A percentile compares a stretch with the other conserved stretches of the same genome.
Conservation (phyloP, 2,888 invertebrate species). For the Petrolisthes manimaculis region DNA sequence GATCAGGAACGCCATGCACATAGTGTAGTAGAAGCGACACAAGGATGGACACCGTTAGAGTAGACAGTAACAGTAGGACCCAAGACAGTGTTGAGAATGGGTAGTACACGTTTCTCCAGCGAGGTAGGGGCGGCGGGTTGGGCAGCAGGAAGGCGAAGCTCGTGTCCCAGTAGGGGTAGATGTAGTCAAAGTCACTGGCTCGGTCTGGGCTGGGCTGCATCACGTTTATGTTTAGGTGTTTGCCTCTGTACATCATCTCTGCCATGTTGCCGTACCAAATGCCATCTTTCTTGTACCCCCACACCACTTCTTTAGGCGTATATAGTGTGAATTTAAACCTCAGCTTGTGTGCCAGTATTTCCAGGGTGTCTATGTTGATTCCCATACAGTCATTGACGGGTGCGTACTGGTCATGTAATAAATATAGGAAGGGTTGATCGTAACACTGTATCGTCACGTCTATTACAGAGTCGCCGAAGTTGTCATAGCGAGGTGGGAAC, state of each 20-base stretch:
- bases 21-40: background rate
- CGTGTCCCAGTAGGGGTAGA: conserved; percentile 32
- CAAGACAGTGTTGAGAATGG: conserved; percentile 39
- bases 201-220: conserved; percentile 18
- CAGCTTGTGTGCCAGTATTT: conserved; percentile 35
- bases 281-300: conserved; percentile 43
- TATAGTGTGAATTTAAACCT: conserved; percentile 34
- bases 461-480: conserved; percentile 8
- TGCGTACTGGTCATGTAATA: background rate
- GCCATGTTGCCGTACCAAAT: conserved; percentile 53
- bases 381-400: conserved; percentile 7
- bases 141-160: conserved; percentile 36
- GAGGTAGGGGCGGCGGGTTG: conserved; percentile 37
- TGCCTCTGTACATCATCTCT: conserved; percentile 29
- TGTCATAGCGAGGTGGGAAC: background rate
- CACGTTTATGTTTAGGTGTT: conserved; percentile 40
- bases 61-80: conserved; percentile 1
- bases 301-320: conserved; percentile 6
- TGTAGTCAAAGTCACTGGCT: conserved; percentile 30
- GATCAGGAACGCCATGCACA: conserved; percentile 2
- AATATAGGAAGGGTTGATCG: conserved; percentile 29
- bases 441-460: too few species aligned
- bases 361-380: conserved; percentile 20
- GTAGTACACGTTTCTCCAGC: conserved; percentile 38
- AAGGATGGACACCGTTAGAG: background rate